phyloP scores from a whole-genome alignment of 2,113 vertebrate species.

The Eulemur rufifrons region DNA sequence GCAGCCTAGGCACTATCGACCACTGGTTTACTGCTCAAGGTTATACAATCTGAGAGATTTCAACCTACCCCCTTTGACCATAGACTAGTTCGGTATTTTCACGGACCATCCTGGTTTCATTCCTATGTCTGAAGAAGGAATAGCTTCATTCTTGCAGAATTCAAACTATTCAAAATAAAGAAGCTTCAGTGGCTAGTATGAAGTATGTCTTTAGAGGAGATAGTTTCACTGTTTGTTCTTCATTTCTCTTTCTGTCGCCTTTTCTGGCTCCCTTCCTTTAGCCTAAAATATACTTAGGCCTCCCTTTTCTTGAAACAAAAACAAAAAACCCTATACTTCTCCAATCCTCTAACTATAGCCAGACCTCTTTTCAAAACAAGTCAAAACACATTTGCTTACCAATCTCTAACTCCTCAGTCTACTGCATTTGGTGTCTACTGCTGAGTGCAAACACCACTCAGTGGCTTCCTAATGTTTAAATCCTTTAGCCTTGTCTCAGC shows the following conservation, averaged over 20 bases:
- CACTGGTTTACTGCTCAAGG: background rate
- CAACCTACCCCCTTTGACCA: background rate
- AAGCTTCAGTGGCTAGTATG: background rate
- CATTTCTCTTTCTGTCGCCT: background rate
- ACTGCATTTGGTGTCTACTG: background rate
- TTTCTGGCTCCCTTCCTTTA: background rate
- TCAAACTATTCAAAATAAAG: conserved; percentile 1
- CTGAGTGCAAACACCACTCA: background rate
- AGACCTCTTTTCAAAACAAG: background rate
- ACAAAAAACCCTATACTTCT: background rate
- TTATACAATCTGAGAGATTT: background rate
- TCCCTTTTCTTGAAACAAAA: conserved; percentile 43
- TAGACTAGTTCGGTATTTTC: background rate
- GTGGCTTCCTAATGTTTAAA: background rate
- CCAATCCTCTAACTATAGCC: background rate
- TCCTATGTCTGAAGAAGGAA: background rate
- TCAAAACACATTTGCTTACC: background rate
- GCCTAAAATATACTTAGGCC: background rate
- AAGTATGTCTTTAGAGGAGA: background rate
- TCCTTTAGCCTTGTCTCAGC: background rate
- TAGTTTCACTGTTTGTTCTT: background rate
- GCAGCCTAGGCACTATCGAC: no score
- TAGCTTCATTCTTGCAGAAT: background rate
- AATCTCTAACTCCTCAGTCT: background rate
- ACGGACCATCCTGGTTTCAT: background rate